Percentiles rank a stretch among this genome's conserved stretches.
phyloP scores from a whole-genome alignment of 2,797 vertebrate genomes.

The Muraenolepis orangiensis region DNA sequence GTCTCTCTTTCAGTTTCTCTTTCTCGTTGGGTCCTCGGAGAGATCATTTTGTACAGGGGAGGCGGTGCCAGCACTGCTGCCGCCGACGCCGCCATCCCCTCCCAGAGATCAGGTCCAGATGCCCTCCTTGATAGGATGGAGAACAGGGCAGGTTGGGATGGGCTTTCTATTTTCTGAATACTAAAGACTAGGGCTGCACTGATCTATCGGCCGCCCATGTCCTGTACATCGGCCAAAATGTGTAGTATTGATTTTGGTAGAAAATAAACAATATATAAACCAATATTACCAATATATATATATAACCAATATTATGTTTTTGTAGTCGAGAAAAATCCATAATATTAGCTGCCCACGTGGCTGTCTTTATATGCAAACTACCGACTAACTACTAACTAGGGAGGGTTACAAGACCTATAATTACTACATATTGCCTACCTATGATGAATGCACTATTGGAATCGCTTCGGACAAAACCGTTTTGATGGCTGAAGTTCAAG shows the following conservation, averaged over 20 bases:
- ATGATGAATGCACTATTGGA: no score
- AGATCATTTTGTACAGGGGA: neutral
- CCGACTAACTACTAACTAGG: no score
- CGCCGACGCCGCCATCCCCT: neutral
- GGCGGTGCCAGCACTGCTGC: neutral
- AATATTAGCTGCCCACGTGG: neutral
- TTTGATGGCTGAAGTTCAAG: no score
- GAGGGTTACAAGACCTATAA: no score
- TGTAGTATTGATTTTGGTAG: neutral
- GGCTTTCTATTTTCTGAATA: no score
- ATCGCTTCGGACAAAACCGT: no score
- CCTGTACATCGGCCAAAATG: neutral
- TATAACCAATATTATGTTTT: neutral
- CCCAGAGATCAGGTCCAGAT: neutral
- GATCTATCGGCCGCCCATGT: no score
- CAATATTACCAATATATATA: neutral
- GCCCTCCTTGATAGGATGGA: no score
- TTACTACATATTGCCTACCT: no score
- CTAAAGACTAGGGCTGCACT: no score
- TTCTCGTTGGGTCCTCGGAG: neutral
- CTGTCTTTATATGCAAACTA: no score
- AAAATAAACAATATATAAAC: neutral
- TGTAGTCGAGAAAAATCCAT: neutral
- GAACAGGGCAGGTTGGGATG: no score
- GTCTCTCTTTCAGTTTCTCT: constrained; percentile 15